Base-by-base conservation (phyloP, 2,888 invertebrate genomes). In the Phaedon cochleariae region DNA sequence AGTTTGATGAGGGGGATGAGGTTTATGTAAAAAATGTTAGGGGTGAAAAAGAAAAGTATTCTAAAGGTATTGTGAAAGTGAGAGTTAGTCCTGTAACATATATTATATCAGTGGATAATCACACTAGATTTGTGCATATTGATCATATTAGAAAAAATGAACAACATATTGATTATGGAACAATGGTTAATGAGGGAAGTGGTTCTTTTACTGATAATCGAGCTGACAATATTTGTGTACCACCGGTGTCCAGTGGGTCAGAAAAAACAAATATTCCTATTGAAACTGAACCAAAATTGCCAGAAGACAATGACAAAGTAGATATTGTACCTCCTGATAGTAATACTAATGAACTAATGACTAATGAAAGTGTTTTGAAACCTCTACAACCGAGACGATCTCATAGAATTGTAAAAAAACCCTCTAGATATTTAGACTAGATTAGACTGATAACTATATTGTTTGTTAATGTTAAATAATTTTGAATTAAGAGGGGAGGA, bases 21-120 rank as follows among this genome's bases (percentile, higher is more conserved):
- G 29, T 58, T 5, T 58, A 58, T 48, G 48, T 31, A 31, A 52
- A 52, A 52, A 52, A 52, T 29, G 29, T 52, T 1, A 12, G 21
- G 7, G 31, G 52, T 5, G 52, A 52, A 29, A 22, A 17, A 9
- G 29, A n/a, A 20, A 52, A 31, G 15, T 52, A 31, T 29, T 18
- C 1, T 52, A n/a, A 52, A n/a, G 51, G 26, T 5, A 51, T 21
- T 20, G 51, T 51, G 7, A 51, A 51, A 21, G 51, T 51, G 18
- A 51, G n/a, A 21, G 26, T 51, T 34, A 34, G n/a, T 51, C 51
- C 51, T 4, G 10, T 51, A n/a, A 51, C 21, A n/a, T 51, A 51
- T 51, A 51, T 51, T 51, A n/a, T 51, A 12, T 9, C 15, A 4
- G 51, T 51, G 10, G 26, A n/a, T 22, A n/a, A 51, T 22, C 18